Conservation (phyloP, 2,797 vertebrate species). For the Girardinus metallicus region DNA sequence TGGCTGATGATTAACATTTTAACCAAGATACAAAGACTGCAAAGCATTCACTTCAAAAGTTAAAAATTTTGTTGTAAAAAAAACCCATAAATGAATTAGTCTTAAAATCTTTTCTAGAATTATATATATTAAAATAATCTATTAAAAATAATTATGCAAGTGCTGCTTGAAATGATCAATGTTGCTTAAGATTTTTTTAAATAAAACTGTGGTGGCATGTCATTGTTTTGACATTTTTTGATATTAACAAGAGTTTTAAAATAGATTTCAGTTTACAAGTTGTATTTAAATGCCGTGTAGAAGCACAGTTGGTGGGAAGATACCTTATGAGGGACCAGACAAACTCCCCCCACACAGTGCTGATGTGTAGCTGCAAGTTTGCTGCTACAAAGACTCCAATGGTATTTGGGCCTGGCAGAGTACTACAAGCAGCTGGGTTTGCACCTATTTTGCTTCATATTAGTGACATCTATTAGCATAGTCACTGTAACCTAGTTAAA, state of each 20-base stretch:
- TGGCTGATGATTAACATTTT: conserved; percentile 6
- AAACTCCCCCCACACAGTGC: neutral
- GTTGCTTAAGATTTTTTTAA: neutral
- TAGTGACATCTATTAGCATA: neutral
- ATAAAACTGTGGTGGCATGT: neutral
- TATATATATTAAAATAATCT: neutral
- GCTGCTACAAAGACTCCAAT: neutral
- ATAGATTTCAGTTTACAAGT: neutral
- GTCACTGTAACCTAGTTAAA: too few relatives aligned
- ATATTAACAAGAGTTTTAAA: neutral
- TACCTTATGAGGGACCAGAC: neutral
- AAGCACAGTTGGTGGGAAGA: neutral
- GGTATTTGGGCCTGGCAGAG: neutral
- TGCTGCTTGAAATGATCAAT: neutral
- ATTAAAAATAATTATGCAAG: neutral
- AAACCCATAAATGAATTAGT: neutral
- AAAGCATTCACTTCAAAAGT: neutral
- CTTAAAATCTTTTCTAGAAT: neutral
- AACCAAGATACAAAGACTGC: neutral
- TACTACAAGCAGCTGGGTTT: neutral
- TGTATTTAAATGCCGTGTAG: neutral
- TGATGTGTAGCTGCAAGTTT: neutral
- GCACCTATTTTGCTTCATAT: neutral
- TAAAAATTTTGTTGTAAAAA: neutral
- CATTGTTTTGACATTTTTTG: neutral